Evolutionary conservation across 2,888 invertebrate species (phyloP), one percentile per base, ranked within the genome.

Genomic region (Subacronicta megacephala): DNA sequence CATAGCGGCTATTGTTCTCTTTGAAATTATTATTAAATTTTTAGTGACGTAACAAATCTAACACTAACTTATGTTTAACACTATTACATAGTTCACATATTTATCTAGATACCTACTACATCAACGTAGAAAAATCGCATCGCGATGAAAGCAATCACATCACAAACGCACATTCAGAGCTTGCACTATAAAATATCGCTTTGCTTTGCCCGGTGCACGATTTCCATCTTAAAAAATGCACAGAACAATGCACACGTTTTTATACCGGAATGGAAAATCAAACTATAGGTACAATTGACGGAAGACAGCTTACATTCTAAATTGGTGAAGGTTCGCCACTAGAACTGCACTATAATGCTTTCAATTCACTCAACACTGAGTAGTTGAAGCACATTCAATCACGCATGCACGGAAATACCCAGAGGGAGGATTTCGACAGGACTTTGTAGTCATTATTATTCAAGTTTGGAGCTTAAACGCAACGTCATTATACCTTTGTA

Each of bases 251-350:
- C 61, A 70, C 53, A 37, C 54, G 55, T 61, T 51, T 60, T 60
- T 69, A 52, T 49, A 63, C 45, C 74, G 81, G 81, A 82, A 82
- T 82, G 82, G 60, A 66, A 73, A 76, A 66, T 70, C 62, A 75
- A 70, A 67, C 55, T 72, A 72, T 60, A 73, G 72, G 66, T 68
- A 81, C 68, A 75, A 69, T 69, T 71, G 70, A 71, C 65, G 73
- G 75, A 78, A 82, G 78, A 78, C 71, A 65, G 50, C 77, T 77
- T 80, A 78, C 57, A 56, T 61, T 54, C 70, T 81, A 76, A 73
- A 63, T 69, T 62, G 60, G 64, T 67, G 68, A 64, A 72, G 47
- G 47, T 55, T 58, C 53, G 58, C 56, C 67, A 78, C 38, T 58
- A 62, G 59, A n/a, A 33, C 41, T 43, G 47, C 54, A 57, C 26